Evolutionary conservation across 1,140 invertebrate genomes (phyloP), one percentile per base, ranked within the genome.

Genomic region (Hyposmocoma kahamanoa): DNA sequence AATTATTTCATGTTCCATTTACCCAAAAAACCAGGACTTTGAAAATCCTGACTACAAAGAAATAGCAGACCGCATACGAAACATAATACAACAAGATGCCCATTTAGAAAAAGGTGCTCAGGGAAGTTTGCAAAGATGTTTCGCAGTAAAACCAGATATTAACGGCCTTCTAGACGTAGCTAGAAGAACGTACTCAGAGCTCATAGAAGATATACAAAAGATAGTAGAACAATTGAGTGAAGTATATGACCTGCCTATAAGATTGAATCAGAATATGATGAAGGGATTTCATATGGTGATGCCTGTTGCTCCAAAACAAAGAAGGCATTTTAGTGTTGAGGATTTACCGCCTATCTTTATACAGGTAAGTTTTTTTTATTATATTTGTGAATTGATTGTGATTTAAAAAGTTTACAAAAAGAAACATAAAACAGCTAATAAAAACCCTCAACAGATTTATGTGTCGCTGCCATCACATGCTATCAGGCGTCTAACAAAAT

Each of bases 241-340:
- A 34, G 88, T 91, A 38, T 89, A 92, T 67, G 84, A 88, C 47
- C 72, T 96, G 15, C 89, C 91, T 22, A 69, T 96, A 18, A 86
- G 89, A 38, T 64, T 94, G 8, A 88, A 87, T 30, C 93, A 92
- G 64, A 94, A 90, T 63, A 72, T 87, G 1, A 84, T 87, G 26
- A 88, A 92, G 60, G 95, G 95, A 2, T 96, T 94, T 74, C 92
- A 95, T 66, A 91, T 96, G 28, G 89, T 92, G 55, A 74, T 94
- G 51, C 82, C 88, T 1, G 61, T 81, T 49, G 70, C 76, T 48
- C 61, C 75, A 28, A 86, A 86, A 60, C 81, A 82, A 50, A 72
- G 75, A 32, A 52, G 57, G 13, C 69, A 68, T 21, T 87, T 90
- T 20, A 81, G 87, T 51, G 63, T 87, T n/a, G 87, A 86, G 24